Evolutionary conservation across 2,888 invertebrate genomes (phyloP).

Genomic region (Xestia rhomboidea): DNA sequence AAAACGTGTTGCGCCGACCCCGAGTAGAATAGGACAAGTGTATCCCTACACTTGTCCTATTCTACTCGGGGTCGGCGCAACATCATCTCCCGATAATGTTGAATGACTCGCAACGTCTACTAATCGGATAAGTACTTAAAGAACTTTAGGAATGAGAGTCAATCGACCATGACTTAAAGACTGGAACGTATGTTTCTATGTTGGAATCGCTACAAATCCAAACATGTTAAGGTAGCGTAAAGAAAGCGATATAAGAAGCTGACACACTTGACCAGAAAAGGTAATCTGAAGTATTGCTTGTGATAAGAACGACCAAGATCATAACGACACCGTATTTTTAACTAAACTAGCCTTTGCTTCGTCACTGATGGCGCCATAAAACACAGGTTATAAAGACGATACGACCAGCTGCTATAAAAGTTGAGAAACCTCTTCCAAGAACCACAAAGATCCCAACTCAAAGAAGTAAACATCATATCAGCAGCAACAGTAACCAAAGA

Average conservation of each 20-base stretch:
- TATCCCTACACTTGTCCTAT: too few relatives aligned
- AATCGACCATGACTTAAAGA: neutral
- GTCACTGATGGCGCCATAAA: neutral
- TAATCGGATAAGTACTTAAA: neutral
- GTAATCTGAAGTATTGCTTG: neutral
- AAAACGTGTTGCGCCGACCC: too few relatives aligned
- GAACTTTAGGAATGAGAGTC: neutral
- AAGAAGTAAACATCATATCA: conserved; percentile 44
- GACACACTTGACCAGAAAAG: neutral
- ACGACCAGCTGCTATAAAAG: neutral
- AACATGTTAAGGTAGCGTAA: neutral
- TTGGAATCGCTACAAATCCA: neutral
- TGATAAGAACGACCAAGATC: neutral
- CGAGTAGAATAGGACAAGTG: too few relatives aligned
- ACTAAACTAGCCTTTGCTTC: neutral
- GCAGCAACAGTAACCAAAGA: conserved; percentile 27
- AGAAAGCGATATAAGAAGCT: neutral
- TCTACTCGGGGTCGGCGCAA: too few relatives aligned
- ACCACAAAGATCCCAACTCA: conserved; percentile 13
- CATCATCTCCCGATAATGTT: too few relatives aligned
- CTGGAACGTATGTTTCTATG: neutral
- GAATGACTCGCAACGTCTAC: neutral
- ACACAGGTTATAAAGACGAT: neutral
- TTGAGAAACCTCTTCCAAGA: conserved; percentile 12
- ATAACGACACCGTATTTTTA: neutral